Conservation (phyloP, 2,888 invertebrate species). For the Ctenicera cuprea region DNA sequence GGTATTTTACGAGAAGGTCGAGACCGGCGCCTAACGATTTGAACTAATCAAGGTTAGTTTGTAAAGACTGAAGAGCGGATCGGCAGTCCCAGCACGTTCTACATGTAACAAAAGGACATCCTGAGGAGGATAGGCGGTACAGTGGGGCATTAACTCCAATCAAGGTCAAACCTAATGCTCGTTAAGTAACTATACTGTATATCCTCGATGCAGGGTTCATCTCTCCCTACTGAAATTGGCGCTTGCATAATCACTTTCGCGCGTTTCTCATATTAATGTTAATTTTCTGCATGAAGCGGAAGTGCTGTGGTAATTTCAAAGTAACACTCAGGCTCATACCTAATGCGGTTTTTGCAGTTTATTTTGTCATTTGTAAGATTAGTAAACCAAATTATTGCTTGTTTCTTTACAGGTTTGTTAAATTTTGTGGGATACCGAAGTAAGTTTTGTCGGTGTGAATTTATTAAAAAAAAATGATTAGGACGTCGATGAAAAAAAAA, state of each 20-base stretch:
- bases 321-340: too few species aligned
- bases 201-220: conserved; percentile 1
- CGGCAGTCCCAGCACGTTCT: conserved; percentile 32
- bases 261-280: conserved; percentile 8
- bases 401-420: too few species aligned
- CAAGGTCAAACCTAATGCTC: conserved; percentile 35
- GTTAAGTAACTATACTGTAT: conserved; percentile 17
- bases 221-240: conserved; percentile 17
- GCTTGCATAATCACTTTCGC: conserved; percentile 17
- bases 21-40: conserved; percentile 23
- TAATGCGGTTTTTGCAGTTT: too few species aligned
- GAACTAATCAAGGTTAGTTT: conserved; percentile 30
- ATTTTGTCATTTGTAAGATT: too few species aligned
- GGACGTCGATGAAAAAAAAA: too few species aligned
- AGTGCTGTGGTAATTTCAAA: too few species aligned
- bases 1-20: conserved; percentile 30
- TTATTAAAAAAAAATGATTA: too few species aligned
- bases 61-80: conserved; percentile 32
- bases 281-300: background rate
- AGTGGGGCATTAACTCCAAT: conserved; percentile 40
- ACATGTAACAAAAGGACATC: conserved; percentile 41
- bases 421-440: too few species aligned
- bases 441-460: too few species aligned
- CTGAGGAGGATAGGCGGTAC: conserved; percentile 23
- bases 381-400: too few species aligned